phyloP scores from a whole-genome alignment of 2,888 invertebrate species.

The Clusia tigrina region DNA sequence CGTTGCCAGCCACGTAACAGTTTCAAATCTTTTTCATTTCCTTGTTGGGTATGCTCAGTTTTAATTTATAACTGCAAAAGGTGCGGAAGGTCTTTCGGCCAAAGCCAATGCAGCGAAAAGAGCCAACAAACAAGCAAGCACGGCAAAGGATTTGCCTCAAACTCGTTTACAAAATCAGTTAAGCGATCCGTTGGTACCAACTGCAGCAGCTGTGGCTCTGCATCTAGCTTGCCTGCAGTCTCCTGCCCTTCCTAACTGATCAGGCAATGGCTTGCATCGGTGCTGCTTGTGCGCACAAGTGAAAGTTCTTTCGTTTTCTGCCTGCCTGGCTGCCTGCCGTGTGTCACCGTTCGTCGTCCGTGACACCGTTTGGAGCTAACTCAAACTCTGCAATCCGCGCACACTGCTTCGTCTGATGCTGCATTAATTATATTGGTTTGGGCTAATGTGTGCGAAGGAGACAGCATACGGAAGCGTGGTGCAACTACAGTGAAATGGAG shows the following conservation, averaged over 20 bases:
- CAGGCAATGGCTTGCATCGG: slow-evolving; percentile 7
- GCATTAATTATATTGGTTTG: not conserved
- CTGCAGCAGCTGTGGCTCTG: no score
- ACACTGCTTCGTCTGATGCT: no score
- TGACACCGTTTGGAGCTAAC: slow-evolving; percentile 34
- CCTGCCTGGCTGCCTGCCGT: no score
- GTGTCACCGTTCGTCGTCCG: no score
- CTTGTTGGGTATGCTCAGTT: slow-evolving; percentile 54
- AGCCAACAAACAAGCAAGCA: not conserved
- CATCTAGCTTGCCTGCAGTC: not conserved
- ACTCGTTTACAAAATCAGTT: not conserved
- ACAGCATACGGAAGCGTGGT: slow-evolving; percentile 43
- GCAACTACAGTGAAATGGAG: slow-evolving; percentile 2
- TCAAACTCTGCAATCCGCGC: no score
- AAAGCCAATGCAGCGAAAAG: slow-evolving; percentile 4
- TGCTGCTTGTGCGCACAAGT: slow-evolving; percentile 35
- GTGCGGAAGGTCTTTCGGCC: slow-evolving; percentile 20
- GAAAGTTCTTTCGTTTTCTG: slow-evolving; percentile 49
- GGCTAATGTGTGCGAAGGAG: slow-evolving; percentile 27
- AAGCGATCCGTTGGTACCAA: no score
- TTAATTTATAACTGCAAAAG: slow-evolving; percentile 31
- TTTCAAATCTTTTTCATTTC: slow-evolving; percentile 45
- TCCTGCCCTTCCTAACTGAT: slow-evolving; percentile 26
- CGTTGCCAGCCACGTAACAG: not conserved
- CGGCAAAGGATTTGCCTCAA: not conserved